phyloP scores from a whole-genome alignment of 2,113 vertebrate species.

The Ginglymostoma cirratum region DNA sequence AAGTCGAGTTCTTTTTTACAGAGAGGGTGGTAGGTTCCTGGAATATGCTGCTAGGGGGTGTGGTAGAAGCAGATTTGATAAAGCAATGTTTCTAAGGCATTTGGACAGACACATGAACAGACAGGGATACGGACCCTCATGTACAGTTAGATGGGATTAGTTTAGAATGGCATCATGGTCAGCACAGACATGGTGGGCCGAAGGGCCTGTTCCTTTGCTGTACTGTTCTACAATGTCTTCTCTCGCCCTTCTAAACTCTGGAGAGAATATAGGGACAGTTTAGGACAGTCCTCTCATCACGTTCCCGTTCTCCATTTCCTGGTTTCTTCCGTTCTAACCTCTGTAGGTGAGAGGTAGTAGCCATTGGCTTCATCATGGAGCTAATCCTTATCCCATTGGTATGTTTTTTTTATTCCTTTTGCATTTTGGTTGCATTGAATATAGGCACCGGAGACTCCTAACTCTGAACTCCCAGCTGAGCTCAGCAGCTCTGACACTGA shows the following conservation, averaged over 20 bases:
- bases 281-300: neutral
- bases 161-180: too few species aligned
- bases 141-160: too few species aligned
- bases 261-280: neutral
- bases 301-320: neutral
- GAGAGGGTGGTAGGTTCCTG: too few species aligned
- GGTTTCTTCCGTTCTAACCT: neutral
- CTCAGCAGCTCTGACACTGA: neutral
- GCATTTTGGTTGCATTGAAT: neutral
- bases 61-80: too few species aligned
- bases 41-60: too few species aligned
- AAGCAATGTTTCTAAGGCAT: too few species aligned
- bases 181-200: too few species aligned
- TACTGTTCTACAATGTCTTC: too few species aligned
- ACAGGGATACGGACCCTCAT: too few species aligned
- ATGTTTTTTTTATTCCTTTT: neutral
- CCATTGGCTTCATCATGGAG: neutral
- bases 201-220: too few species aligned
- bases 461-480: neutral
- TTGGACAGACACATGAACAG: too few species aligned
- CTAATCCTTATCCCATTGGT: neutral
- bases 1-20: too few species aligned
- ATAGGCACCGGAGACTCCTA: neutral
- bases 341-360: neutral
- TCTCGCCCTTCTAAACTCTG: neutral